Percentiles rank a stretch among this genome's conserved stretches.
Conservation (phyloP, 2,113 vertebrate species). For the Petroica traversi region DNA sequence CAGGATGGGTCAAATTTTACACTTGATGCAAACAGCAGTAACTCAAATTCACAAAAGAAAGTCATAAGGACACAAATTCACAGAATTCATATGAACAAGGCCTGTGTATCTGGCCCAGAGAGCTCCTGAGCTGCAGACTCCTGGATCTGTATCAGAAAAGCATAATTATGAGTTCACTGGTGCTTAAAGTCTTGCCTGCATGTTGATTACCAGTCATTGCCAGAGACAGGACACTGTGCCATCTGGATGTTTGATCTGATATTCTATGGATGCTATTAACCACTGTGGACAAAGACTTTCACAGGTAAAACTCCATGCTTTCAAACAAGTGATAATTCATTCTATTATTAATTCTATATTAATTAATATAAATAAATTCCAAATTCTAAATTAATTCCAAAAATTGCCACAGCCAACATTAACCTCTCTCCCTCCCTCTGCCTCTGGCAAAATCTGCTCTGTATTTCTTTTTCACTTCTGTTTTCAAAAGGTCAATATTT, state of each 20-base stretch:
- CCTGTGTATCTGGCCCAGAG: rapidly evolving
- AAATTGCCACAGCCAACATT: background rate
- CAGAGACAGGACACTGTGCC: background rate
- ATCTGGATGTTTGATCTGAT: background rate
- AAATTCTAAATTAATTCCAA: background rate
- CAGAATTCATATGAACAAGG: background rate
- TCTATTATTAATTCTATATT: background rate
- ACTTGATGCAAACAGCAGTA: background rate
- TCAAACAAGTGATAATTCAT: background rate
- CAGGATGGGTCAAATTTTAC: background rate
- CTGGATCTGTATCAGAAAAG: background rate
- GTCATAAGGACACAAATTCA: background rate
- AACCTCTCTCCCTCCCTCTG: background rate
- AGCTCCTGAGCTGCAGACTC: background rate
- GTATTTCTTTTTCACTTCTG: background rate
- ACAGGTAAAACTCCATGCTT: background rate
- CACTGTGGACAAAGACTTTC: background rate
- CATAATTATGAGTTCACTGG: background rate
- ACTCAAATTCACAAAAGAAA: background rate
- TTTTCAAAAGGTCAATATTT: background rate
- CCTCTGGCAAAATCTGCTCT: background rate
- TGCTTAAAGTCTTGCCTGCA: background rate
- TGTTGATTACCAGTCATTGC: background rate
- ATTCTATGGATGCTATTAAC: background rate
- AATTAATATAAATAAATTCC: too few relatives aligned